Percentiles rank a stretch among this genome's conserved stretches.
These are phyloP conservation scores for Eristalinus sepulchralis DNA, from an alignment of 2,888 invertebrate species.

Conservation along the genomic window DNA sequence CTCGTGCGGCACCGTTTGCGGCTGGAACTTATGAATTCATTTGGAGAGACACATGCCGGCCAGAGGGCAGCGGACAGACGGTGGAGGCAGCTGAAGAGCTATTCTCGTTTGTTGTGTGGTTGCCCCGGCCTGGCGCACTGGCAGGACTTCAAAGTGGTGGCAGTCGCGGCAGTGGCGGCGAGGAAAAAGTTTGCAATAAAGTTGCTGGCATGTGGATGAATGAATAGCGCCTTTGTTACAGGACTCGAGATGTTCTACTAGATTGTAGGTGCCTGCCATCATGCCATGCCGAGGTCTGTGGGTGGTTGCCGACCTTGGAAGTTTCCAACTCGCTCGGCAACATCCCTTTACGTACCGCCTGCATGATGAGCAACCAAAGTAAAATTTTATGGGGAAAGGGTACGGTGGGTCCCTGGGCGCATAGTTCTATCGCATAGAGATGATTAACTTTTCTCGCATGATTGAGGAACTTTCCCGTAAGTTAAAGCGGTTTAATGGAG, in stretches of 20 bases:
- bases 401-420: not conserved
- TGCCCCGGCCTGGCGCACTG: slow-evolving; percentile 1
- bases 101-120: slow-evolving; percentile 28
- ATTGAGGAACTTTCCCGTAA: slow-evolving; percentile 41
- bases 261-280: not conserved
- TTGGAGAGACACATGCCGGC: slow-evolving; percentile 12
- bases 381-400: slow-evolving; percentile 1
- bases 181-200: slow-evolving; percentile 34
- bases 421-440: slow-evolving; percentile 8
- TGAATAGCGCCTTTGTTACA: slow-evolving; percentile 15
- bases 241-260: not conserved
- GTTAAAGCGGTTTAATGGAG: slow-evolving; percentile 6
- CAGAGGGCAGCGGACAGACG: not conserved
- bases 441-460: slow-evolving; percentile 47
- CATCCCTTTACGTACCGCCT: slow-evolving; percentile 31
- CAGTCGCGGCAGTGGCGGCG: too few species aligned
- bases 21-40: slow-evolving; percentile 22
- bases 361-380: not conserved
- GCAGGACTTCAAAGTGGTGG: not conserved
- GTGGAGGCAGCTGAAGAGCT: not conserved
- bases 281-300: not conserved
- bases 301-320: slow-evolving; percentile 22
- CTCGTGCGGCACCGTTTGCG: not conserved
- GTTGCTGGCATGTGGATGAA: slow-evolving; percentile 19
- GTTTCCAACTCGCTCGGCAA: slow-evolving; percentile 17